Conservation (phyloP, 2,888 invertebrate genomes). For the Meteorus colon region DNA sequence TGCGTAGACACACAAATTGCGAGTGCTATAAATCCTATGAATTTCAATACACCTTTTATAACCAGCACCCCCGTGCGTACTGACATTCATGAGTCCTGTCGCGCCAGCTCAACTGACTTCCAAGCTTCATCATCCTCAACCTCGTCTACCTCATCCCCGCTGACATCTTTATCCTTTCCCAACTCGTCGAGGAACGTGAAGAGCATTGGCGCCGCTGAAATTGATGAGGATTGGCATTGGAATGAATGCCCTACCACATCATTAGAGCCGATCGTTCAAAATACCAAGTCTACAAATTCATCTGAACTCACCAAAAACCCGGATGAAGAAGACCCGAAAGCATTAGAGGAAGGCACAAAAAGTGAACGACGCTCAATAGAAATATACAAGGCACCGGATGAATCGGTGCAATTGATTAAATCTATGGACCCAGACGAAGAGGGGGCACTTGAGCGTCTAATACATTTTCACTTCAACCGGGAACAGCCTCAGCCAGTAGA, state of each 20-base stretch:
- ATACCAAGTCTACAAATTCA: neutral
- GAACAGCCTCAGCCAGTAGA: conserved; percentile 20
- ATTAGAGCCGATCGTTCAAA: neutral
- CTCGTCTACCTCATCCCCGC: conserved; percentile 44
- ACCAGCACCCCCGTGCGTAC: conserved; percentile 71
- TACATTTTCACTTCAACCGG: conserved; percentile 37
- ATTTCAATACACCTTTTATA: conserved; percentile 63
- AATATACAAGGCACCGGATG: neutral
- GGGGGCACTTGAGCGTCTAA: conserved; percentile 36
- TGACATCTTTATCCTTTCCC: conserved; percentile 46
- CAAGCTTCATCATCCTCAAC: conserved; percentile 41
- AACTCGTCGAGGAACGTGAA: conserved; percentile 53
- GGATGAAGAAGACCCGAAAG: conserved; percentile 14
- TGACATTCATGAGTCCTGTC: conserved; percentile 47
- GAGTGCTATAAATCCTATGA: conserved; percentile 60
- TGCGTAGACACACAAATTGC: conserved; percentile 66
- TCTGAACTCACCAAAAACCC: neutral
- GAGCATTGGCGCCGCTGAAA: conserved; percentile 38
- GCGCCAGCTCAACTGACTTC: conserved; percentile 34
- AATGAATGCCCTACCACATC: conserved; percentile 3
- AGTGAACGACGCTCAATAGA: neutral
- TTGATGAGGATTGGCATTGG: conserved; percentile 50
- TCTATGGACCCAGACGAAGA: conserved; percentile 38
- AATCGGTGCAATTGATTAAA: neutral
- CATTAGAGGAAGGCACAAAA: conserved; percentile 31